phyloP scores from a whole-genome alignment of 2,113 vertebrate species.

The Apaloderma vittatum region DNA sequence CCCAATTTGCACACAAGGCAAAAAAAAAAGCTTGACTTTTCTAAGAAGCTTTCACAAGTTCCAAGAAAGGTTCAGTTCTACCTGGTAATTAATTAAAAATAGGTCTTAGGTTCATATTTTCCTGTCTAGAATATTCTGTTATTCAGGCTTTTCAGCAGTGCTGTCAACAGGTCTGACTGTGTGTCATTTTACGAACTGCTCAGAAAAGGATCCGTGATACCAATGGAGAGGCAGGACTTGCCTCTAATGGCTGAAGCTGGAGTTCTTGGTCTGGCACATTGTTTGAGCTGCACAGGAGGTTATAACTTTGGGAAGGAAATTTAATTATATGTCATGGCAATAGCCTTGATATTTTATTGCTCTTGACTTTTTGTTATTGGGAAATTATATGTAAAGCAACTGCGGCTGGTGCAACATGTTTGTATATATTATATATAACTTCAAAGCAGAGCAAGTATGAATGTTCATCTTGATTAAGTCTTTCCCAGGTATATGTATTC shows the following conservation, averaged over 20 bases:
- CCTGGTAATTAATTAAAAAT: constrained; percentile 11
- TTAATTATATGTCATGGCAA: neutral
- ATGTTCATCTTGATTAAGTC: neutral
- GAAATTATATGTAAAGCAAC: neutral
- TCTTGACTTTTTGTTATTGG: neutral
- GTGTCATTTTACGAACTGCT: neutral
- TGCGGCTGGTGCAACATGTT: fast-evolving
- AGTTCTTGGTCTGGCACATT: neutral
- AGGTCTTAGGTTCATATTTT: neutral
- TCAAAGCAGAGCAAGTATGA: neutral
- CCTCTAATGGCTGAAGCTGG: neutral
- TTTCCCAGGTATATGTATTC: neutral
- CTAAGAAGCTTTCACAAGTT: neutral
- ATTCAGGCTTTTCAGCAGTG: neutral
- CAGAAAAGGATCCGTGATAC: neutral
- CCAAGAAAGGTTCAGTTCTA: neutral
- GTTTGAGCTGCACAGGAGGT: neutral
- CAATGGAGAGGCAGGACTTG: neutral
- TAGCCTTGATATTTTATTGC: neutral
- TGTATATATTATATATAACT: neutral
- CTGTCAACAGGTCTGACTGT: neutral
- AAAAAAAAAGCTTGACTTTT: neutral
- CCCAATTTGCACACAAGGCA: neutral
- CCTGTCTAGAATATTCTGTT: neutral
- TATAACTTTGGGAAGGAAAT: neutral